Percentiles rank a stretch among this genome's conserved stretches.
These are phyloP conservation scores for Lithobates pipiens DNA, from an alignment of 2,797 vertebrate genomes.

Conservation along the genomic window DNA sequence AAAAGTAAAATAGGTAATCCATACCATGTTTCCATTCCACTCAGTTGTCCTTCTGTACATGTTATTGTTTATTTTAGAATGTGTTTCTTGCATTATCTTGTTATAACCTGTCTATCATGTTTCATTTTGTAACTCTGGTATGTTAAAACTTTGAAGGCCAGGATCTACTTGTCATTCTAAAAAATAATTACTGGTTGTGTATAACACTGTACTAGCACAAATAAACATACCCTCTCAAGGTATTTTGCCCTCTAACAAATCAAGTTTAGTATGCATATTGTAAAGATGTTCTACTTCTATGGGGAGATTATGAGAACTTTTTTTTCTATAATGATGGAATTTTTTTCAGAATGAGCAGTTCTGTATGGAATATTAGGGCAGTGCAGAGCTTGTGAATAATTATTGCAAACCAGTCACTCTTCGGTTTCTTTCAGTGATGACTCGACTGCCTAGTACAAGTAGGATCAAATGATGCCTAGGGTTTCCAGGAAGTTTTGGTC, in stretches of 20 bases:
- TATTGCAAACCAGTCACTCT: no score
- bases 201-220: neutral
- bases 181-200: neutral
- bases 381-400: neutral
- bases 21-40: neutral
- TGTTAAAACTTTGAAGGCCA: neutral
- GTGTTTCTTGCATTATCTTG: neutral
- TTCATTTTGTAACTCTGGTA: conserved; percentile 6
- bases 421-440: no score
- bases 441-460: no score
- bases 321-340: no score
- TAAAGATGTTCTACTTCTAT: no score
- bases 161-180: neutral
- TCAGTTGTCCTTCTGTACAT: neutral
- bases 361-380: neutral
- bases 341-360: neutral
- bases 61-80: neutral
- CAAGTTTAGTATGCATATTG: no score
- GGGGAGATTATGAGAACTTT: no score
- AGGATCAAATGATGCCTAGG: no score
- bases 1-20: neutral
- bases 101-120: conserved; percentile 1
- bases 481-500: no score
- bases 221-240: neutral
- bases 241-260: neutral